phyloP scores from a whole-genome alignment of 2,888 invertebrate genomes.

The Athalia cordata region DNA sequence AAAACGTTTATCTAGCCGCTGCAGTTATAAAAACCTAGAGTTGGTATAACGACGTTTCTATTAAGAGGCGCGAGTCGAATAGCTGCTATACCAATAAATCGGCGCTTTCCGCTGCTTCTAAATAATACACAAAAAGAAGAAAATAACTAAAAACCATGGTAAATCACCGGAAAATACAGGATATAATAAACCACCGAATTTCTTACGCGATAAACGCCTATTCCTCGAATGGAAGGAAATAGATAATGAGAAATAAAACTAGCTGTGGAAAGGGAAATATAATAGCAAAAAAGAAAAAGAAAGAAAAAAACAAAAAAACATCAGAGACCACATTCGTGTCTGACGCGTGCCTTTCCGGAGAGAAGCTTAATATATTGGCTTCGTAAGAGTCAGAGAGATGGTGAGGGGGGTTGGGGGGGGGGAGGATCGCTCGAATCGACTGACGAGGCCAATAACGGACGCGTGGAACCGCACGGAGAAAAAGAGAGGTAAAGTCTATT shows the following conservation, averaged over 20 bases:
- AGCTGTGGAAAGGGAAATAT: neutral
- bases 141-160: neutral
- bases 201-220: too few species aligned
- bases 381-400: constrained; percentile 61
- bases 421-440: constrained; percentile 56
- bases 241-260: neutral
- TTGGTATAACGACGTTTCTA: constrained; percentile 12
- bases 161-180: neutral
- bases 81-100: neutral
- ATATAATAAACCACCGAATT: neutral
- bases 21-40: too few species aligned
- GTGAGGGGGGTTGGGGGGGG: constrained; percentile 58
- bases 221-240: neutral
- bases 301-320: constrained; percentile 1
- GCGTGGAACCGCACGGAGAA: constrained; percentile 42
- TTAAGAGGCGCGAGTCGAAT: constrained; percentile 21
- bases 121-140: neutral
- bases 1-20: constrained; percentile 30
- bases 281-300: neutral
- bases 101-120: too few species aligned
- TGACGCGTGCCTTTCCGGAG: constrained; percentile 63
- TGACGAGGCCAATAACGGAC: constrained; percentile 67
- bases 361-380: constrained; percentile 66
- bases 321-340: constrained; percentile 11
- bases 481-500: constrained; percentile 19